Percentiles rank a stretch among this genome's conserved stretches.
phyloP scores from a whole-genome alignment of 2,797 vertebrate genomes.

The Gobio occitaniae region DNA sequence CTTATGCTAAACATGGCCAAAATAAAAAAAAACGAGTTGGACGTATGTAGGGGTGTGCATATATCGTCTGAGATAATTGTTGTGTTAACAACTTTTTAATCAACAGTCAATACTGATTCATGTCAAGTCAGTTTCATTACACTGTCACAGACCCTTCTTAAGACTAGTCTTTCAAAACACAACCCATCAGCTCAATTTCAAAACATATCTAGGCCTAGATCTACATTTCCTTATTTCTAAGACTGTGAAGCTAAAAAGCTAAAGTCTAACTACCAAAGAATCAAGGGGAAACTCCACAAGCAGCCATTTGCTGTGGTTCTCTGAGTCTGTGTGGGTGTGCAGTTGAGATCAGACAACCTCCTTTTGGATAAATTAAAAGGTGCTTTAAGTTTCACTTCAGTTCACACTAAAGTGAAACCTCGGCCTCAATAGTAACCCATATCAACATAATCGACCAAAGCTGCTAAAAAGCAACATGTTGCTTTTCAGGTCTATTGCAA shows the following conservation, averaged over 20 bases:
- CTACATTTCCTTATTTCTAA: neutral
- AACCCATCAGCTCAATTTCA: neutral
- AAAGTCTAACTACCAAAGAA: neutral
- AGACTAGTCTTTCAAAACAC: neutral
- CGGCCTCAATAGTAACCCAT: neutral
- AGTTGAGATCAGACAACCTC: neutral
- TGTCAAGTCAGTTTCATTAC: neutral
- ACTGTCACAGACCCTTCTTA: neutral
- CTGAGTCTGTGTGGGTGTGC: neutral
- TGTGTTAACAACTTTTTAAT: too few relatives aligned
- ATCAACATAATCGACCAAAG: conserved; percentile 5
- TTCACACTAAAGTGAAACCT: conserved; percentile 10
- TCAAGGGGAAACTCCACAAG: neutral
- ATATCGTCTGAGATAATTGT: too few relatives aligned
- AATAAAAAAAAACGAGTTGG: too few relatives aligned
- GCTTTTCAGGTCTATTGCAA: neutral
- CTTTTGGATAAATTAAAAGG: neutral
- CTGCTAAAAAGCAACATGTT: neutral
- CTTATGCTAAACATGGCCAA: too few relatives aligned
- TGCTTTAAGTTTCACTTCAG: conserved; percentile 6
- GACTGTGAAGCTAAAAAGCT: neutral
- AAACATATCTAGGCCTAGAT: neutral
- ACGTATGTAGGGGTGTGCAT: too few relatives aligned
- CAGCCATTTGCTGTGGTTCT: neutral
- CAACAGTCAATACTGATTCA: neutral